Conservation (phyloP, 2,888 invertebrate genomes). For the Acrobasis suavella region DNA sequence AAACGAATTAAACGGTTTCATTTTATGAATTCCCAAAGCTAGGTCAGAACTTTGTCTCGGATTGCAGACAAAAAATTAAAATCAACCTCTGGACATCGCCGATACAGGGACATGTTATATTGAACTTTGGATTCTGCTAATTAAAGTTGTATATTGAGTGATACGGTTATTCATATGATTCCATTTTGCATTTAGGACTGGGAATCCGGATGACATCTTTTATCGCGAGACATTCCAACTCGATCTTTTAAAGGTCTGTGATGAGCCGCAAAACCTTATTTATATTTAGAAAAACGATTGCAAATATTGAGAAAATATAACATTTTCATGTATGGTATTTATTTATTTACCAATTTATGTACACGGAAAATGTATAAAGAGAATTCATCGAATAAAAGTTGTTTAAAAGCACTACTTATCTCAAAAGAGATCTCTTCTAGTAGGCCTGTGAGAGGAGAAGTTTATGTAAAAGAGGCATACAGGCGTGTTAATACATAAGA, state of each 20-base stretch:
- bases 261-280: constrained; percentile 47
- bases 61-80: constrained; percentile 58
- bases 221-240: constrained; percentile 77
- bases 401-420: no score
- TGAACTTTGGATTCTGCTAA: constrained; percentile 45
- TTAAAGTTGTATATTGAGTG: constrained; percentile 49
- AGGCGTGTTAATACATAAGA: no score
- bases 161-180: constrained; percentile 43
- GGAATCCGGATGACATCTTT: constrained; percentile 79
- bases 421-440: no score
- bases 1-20: constrained; percentile 62
- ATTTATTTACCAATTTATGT: no score
- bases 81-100: constrained; percentile 32
- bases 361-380: no score
- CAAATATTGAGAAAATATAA: background rate
- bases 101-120: constrained; percentile 32
- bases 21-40: constrained; percentile 79
- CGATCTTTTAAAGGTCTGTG: constrained; percentile 63
- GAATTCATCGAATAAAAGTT: no score
- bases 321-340: no score
- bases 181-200: constrained; percentile 63
- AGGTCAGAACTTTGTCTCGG: constrained; percentile 72
- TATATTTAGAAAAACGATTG: constrained; percentile 21
- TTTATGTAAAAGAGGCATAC: no score
- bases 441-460: no score